These are phyloP conservation scores for Plagodis dolabraria DNA, from an alignment of 2,888 invertebrate species.

Conservation along the genomic window DNA sequence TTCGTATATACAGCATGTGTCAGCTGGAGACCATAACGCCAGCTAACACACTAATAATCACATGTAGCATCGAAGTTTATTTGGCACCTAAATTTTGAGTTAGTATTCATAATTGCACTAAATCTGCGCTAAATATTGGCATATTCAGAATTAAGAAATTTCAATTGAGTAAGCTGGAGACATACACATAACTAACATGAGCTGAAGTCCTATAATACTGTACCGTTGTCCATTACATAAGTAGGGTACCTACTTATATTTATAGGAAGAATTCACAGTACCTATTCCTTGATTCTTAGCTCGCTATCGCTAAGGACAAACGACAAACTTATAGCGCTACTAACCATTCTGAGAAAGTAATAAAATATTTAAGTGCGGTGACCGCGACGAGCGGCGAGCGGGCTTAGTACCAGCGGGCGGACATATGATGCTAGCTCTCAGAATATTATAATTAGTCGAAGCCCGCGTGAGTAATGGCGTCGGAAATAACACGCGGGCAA, in stretches of 20 bases:
- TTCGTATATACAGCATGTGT: too few relatives aligned
- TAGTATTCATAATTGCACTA: too few relatives aligned
- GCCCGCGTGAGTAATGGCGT: constrained; percentile 81
- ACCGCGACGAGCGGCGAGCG: constrained; percentile 12
- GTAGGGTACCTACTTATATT: constrained; percentile 1
- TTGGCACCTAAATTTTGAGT: too few relatives aligned
- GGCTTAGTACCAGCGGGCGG: constrained; percentile 59
- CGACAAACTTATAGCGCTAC: constrained; percentile 29
- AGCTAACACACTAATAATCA: too few relatives aligned
- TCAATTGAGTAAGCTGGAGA: too few relatives aligned
- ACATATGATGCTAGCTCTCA: constrained; percentile 63
- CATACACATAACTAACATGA: too few relatives aligned
- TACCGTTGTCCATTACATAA: too few relatives aligned
- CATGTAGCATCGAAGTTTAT: too few relatives aligned
- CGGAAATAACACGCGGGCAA: constrained; percentile 78
- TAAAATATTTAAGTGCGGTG: constrained; percentile 35
- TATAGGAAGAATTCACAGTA: constrained; percentile 29
- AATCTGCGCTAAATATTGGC: too few relatives aligned
- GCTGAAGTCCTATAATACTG: too few relatives aligned
- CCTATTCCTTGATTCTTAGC: constrained; percentile 30
- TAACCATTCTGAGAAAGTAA: constrained; percentile 26
- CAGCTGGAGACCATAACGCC: too few relatives aligned
- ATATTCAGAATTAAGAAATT: too few relatives aligned
- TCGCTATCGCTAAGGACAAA: constrained; percentile 21
- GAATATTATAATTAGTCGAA: constrained; percentile 82